Conservation (phyloP, 2,797 vertebrate species). For the Cercopithecus petaurista region DNA sequence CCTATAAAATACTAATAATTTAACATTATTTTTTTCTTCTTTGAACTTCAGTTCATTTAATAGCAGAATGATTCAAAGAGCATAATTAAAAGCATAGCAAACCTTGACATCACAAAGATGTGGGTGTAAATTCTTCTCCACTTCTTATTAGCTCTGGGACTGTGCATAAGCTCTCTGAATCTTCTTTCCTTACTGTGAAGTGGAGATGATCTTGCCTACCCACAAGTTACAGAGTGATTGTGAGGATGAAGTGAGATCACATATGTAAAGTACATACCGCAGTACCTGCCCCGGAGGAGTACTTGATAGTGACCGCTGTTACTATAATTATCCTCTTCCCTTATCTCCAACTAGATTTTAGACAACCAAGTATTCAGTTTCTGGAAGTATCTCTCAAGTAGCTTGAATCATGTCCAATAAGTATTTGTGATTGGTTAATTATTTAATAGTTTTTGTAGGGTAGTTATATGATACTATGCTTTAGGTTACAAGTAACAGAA, state of each 20-base stretch:
- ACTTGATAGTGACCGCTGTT: not conserved
- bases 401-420: not conserved
- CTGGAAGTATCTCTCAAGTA: not conserved
- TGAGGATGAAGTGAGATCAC: not conserved
- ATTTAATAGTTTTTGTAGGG: not conserved
- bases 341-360: not conserved
- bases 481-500: not conserved
- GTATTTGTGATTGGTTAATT: not conserved
- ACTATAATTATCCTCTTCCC: not conserved
- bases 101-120: not conserved
- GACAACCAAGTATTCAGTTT: not conserved
- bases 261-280: not conserved
- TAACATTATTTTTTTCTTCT: not conserved
- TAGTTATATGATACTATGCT: not conserved
- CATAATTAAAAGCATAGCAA: not conserved
- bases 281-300: not conserved
- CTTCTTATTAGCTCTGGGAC: not conserved
- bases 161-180: not conserved
- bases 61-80: not conserved
- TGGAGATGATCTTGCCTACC: not conserved
- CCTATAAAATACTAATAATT: not conserved
- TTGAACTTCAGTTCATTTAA: not conserved
- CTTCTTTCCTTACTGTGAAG: not conserved
- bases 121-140: not conserved
- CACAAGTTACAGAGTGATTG: not conserved